These are phyloP conservation scores for Danaus plexippus DNA, from an alignment of 1,140 invertebrate species.

Conservation along the genomic window DNA sequence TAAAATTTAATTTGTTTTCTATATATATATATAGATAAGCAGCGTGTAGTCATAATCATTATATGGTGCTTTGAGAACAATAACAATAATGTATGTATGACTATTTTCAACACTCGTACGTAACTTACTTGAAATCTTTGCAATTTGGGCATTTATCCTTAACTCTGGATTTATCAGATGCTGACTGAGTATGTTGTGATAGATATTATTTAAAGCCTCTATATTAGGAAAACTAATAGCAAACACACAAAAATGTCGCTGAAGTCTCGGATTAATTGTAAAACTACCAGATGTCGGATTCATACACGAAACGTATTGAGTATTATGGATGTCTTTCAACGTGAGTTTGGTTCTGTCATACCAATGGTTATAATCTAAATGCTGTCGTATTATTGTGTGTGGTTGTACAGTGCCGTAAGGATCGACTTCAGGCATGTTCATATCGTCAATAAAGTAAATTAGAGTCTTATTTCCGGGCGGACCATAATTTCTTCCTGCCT, in stretches of 20 bases:
- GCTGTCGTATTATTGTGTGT: slow-evolving; percentile 94
- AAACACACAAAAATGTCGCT: slow-evolving; percentile 95
- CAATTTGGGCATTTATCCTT: slow-evolving; percentile 79
- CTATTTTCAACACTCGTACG: too few species aligned
- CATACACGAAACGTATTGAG: slow-evolving; percentile 97
- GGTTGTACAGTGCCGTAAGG: slow-evolving; percentile 95
- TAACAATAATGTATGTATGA: too few species aligned
- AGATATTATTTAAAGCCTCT: slow-evolving; percentile 91
- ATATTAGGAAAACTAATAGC: slow-evolving; percentile 91
- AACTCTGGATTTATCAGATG: slow-evolving; percentile 87
- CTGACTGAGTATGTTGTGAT: slow-evolving; percentile 88
- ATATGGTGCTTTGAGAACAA: background rate
- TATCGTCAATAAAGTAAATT: slow-evolving; percentile 97
- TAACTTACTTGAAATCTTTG: slow-evolving; percentile 70
- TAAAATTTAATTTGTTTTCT: background rate
- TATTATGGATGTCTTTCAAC: slow-evolving; percentile 96
- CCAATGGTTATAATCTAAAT: slow-evolving; percentile 97
- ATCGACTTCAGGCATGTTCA: slow-evolving; percentile 99
- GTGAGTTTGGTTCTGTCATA: slow-evolving; percentile 92
- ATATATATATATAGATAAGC: background rate
- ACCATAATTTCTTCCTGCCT: slow-evolving; percentile 95
- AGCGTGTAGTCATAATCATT: background rate
- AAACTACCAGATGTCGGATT: slow-evolving; percentile 98
- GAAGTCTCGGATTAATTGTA: slow-evolving; percentile 94
- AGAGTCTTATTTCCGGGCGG: slow-evolving; percentile 94